Evolutionary conservation across 1,140 invertebrate genomes (phyloP), one percentile per base, ranked within the genome.

Genomic region (Tetramorium alpestre): DNA sequence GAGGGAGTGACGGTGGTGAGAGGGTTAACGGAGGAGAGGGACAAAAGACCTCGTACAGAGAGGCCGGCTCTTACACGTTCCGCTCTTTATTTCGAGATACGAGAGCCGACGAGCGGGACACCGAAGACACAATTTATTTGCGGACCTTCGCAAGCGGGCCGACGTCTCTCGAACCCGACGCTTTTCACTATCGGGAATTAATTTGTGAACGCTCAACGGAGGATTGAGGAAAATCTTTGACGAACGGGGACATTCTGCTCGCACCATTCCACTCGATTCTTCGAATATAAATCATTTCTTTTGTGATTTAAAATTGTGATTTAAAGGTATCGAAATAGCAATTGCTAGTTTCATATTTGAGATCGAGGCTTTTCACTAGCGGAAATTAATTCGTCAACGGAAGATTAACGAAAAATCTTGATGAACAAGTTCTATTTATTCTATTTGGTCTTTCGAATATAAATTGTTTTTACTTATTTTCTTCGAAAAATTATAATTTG

Each of bases 51-150:
- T 89, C 75, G 80, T 22, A 70, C 49, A 41, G 44, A 85, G 69
- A 60, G 51, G 75, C 76, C 49, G 51, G 65, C 81, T 87, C 41
- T 73, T 73, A 33, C 0, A 4, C 41, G 41, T 16, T 60, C 11
- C 78, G 80, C 70, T 82, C 67, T 84, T 84, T 84, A 84, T 84
- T 84, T 73, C 80, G 80, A 84, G 69, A 25, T 81, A 58, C 16
- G 47, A 54, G 44, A 6, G 60, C 11, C 41, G 51, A 72, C 51
- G 25, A 75, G 16, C 28, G 22, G 33, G 58, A 56, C 28, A 44
- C 25, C 51, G 64, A 78, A 75, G 81, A 72, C 18, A 56, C 81
- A 78, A 91, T 90, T 91, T 91, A 90, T 91, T 91, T 91, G 73
- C 73, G 73, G 72, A 90, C 47, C 67, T 75, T 72, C 65, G 70